Evolutionary conservation across 2,888 invertebrate genomes (phyloP), one percentile per base, ranked within the genome.

Genomic region (Andrena flavipes): DNA sequence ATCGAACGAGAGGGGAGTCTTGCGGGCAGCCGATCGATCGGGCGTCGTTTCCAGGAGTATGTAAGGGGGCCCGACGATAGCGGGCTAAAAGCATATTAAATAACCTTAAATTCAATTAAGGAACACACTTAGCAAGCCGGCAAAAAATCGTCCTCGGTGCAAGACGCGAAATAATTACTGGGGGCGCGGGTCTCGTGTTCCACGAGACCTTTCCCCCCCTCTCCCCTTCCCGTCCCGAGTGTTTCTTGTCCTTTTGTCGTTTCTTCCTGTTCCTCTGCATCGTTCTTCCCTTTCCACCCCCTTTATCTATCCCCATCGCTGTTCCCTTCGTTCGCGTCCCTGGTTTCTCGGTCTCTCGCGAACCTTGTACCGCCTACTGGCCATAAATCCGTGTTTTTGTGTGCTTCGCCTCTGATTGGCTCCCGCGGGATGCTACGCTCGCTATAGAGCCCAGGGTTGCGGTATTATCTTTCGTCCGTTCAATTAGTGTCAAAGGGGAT

Each of bases 101-200:
- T 91, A 91, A 92, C 89, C 89, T 92, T 91, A 91, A 92, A 93
- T 93, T 93, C 91, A 93, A 93, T 93, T 93, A 93, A 91, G 89
- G 89, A 89, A 90, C 87, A 89, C 91, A 91, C 90, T 91, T 90
- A 87, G 89, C 89, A 76, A 82, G 78, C 84, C 80, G 84, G 80
- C 85, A 90, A 91, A 92, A 92, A 92, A 90, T 91, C 87, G 85
- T 87, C 83, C 67, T 79, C 77, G 86, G 82, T 85, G 89, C 60
- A 78, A 42, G 76, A 76, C 87, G 84, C 88, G 88, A 90, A 93
- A 91, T 93, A 93, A 93, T 93, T 93, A 92, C 90, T 49, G 86
- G 85, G 84, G 82, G 87, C 84, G 85, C 84, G 75, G 74, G 64
- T 78, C 64, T 51, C 51, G 54, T 56, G 56, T 48, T 73, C 67